Evolutionary conservation across 2,888 invertebrate genomes (phyloP).

Genomic region (Eupeodes luniger): DNA sequence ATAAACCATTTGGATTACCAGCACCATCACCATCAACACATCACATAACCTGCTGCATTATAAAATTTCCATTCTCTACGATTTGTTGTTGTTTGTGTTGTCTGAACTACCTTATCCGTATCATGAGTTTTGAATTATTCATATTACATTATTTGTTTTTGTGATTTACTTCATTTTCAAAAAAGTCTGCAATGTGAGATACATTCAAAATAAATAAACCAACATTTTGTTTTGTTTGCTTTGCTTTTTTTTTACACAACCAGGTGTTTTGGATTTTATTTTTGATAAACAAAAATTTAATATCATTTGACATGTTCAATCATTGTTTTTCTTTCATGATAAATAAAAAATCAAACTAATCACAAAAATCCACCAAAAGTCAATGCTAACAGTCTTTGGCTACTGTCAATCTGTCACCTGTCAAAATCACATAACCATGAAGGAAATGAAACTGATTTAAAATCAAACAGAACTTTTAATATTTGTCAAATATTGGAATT

Average conservation of each 20-base stretch:
- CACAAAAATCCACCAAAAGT: not conserved
- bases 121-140: constrained; percentile 66
- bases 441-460: not conserved
- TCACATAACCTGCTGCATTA: constrained; percentile 36
- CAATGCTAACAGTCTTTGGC: not conserved
- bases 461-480: constrained; percentile 21
- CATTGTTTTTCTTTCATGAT: not conserved
- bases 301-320: not conserved
- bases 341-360: not conserved
- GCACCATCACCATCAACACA: not conserved
- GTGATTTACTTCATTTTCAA: constrained; percentile 23
- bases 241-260: not conserved
- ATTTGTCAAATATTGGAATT: not conserved
- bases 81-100: constrained; percentile 30
- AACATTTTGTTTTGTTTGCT: constrained; percentile 24
- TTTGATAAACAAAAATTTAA: not conserved
- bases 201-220: constrained; percentile 45
- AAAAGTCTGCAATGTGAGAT: constrained; percentile 49
- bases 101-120: constrained; percentile 65
- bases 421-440: not conserved
- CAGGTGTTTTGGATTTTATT: not conserved
- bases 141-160: constrained; percentile 44
- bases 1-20: constrained; percentile 23
- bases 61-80: constrained; percentile 41
- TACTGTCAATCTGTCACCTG: not conserved